Conservation (phyloP, 2,797 vertebrate genomes). For the Synaphobranchus kaupii region DNA sequence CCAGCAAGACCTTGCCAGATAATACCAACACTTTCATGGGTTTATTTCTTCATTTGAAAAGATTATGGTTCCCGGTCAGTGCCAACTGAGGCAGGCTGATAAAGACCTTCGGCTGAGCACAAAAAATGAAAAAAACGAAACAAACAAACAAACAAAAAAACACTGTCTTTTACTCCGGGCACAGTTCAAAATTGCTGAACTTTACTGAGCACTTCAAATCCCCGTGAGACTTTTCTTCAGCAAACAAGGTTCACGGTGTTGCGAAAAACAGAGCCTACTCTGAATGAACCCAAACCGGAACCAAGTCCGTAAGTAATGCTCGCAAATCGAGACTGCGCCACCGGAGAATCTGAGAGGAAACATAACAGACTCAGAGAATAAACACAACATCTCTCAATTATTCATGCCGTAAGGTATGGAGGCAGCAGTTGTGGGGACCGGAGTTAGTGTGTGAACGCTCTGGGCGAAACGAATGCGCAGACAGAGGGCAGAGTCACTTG, state of each 20-base stretch:
- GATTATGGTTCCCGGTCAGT: not conserved
- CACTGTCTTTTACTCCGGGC: not conserved
- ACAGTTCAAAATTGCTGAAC: not conserved
- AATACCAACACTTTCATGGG: not conserved
- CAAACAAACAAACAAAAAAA: no score
- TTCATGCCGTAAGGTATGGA: not conserved
- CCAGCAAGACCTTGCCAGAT: not conserved
- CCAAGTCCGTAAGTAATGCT: slow-evolving; percentile 10
- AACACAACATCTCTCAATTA: slow-evolving; percentile 16
- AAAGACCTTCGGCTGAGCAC: not conserved
- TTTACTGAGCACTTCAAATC: not conserved
- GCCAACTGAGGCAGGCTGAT: not conserved
- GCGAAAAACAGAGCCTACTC: not conserved
- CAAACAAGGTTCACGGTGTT: slow-evolving; percentile 15
- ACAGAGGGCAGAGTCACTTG: slow-evolving; percentile 28
- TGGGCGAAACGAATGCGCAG: slow-evolving; percentile 34
- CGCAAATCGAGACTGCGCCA: not conserved
- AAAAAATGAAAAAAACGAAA: not conserved
- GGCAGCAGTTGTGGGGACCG: not conserved
- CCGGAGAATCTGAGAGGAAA: not conserved
- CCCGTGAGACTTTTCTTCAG: not conserved
- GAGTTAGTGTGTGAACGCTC: slow-evolving; percentile 9
- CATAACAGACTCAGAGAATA: not conserved
- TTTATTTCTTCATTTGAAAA: not conserved
- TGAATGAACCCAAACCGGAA: not conserved